A percentile compares a stretch with the other conserved stretches of the same genome.
phyloP scores from a whole-genome alignment of 2,888 invertebrate genomes.

The Bedellia somnulentella region DNA sequence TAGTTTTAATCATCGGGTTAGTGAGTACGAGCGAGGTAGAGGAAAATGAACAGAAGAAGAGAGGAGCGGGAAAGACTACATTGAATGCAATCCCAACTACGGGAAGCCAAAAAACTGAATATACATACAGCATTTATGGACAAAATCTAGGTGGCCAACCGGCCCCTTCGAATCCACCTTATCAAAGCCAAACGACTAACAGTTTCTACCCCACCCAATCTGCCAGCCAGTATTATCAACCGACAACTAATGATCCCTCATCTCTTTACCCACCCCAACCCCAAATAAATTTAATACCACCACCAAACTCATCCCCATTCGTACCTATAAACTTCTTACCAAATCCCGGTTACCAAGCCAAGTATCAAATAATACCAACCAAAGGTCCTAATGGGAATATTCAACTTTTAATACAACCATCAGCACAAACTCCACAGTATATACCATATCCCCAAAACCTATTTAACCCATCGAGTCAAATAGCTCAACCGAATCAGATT shows the following conservation, averaged over 20 bases:
- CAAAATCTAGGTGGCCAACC: constrained; percentile 24
- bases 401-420: constrained; percentile 29
- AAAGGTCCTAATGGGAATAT: constrained; percentile 31
- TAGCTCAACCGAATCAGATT: constrained; percentile 19
- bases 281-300: constrained; percentile 25
- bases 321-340: constrained; percentile 40
- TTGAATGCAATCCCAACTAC: constrained; percentile 42
- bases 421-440: constrained; percentile 19
- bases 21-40: constrained; percentile 34
- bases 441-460: constrained; percentile 27
- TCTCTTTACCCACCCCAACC: constrained; percentile 20
- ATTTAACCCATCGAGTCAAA: constrained; percentile 11
- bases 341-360: constrained; percentile 42
- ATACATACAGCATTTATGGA: constrained; percentile 38
- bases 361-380: constrained; percentile 39
- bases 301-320: constrained; percentile 29
- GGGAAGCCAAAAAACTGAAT: constrained; percentile 48
- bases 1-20: constrained; percentile 30
- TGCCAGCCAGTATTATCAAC: constrained; percentile 29
- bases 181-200: constrained; percentile 31
- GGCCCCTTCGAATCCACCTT: constrained; percentile 18
- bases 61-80: constrained; percentile 36
- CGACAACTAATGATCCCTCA: constrained; percentile 18
- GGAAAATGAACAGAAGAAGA: constrained; percentile 43
- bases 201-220: constrained; percentile 43